These are phyloP conservation scores for Adoxophyes honmai DNA, from an alignment of 1,140 invertebrate species.

Conservation along the genomic window DNA sequence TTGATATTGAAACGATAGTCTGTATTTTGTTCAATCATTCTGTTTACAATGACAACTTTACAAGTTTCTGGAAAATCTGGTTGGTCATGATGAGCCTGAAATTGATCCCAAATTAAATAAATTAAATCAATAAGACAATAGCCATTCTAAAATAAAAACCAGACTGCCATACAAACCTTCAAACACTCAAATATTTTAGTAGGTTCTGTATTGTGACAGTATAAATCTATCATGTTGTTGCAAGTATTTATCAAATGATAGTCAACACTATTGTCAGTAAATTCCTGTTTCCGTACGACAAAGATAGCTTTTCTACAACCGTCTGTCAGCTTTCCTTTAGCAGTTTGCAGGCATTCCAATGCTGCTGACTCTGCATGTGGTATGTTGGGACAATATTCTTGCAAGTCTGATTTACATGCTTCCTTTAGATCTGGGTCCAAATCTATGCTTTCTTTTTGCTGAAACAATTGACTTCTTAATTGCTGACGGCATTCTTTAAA, in stretches of 20 bases:
- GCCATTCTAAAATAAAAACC: not conserved
- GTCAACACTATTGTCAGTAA: constrained; percentile 90
- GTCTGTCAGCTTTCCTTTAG: constrained; percentile 82
- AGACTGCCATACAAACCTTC: constrained; percentile 77
- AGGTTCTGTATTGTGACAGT: constrained; percentile 84
- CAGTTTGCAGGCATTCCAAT: constrained; percentile 90
- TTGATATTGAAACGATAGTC: constrained; percentile 95
- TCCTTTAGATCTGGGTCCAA: constrained; percentile 89
- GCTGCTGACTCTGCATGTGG: constrained; percentile 87
- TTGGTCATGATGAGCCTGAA: constrained; percentile 87
- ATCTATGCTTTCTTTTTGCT: constrained; percentile 90
- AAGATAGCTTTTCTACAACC: constrained; percentile 90
- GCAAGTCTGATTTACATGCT: constrained; percentile 88
- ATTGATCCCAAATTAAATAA: constrained; percentile 17
- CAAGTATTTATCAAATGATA: constrained; percentile 90
- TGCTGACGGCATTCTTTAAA: constrained; percentile 92
- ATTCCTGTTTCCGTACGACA: constrained; percentile 90
- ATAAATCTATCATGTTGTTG: constrained; percentile 89
- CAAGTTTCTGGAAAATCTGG: constrained; percentile 91
- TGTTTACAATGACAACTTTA: constrained; percentile 88
- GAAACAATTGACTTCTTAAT: constrained; percentile 91
- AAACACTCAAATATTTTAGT: constrained; percentile 85
- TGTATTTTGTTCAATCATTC: constrained; percentile 94
- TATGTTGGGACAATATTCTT: constrained; percentile 83
- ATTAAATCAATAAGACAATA: not conserved